Evolutionary conservation across 92 coral and sea anemone species (phyloP).

Genomic region (Actinostola sp.): DNA sequence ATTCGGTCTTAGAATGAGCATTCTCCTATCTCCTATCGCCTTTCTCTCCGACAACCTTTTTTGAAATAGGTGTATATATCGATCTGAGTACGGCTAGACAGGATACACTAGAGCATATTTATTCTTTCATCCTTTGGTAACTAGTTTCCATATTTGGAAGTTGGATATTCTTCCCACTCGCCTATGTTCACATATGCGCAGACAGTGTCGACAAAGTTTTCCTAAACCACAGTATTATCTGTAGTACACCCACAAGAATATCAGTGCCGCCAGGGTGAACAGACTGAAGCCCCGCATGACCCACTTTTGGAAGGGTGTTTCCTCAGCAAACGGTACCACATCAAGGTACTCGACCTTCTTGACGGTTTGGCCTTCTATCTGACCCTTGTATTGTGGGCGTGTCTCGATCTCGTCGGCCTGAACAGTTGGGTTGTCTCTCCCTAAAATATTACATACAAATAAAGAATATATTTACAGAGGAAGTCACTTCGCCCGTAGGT

Average conservation of each 20-base stretch:
- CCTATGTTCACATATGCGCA: no score
- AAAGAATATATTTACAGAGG: not conserved
- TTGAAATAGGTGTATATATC: no score
- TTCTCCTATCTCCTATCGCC: no score
- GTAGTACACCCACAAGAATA: constrained; percentile 78
- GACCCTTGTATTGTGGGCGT: constrained; percentile 16
- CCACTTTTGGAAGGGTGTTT: constrained; percentile 64
- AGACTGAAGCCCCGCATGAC: constrained; percentile 57
- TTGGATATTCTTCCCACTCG: no score
- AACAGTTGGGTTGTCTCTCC: constrained; percentile 23
- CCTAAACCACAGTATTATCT: constrained; percentile 26
- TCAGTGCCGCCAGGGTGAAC: constrained; percentile 51
- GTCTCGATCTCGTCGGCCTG: constrained; percentile 16
- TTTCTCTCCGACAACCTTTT: no score
- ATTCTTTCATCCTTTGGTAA: no score
- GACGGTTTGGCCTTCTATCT: constrained; percentile 40
- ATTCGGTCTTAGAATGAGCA: no score
- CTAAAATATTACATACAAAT: not conserved
- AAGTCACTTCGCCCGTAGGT: no score
- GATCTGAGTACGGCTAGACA: no score
- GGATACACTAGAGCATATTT: no score
- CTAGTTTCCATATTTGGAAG: no score
- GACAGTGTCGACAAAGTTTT: not conserved
- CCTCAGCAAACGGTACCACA: constrained; percentile 70
- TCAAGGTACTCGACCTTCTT: constrained; percentile 42